Evolutionary conservation across 1,140 invertebrate genomes (phyloP).

Genomic region (Penaeus indicus): DNA sequence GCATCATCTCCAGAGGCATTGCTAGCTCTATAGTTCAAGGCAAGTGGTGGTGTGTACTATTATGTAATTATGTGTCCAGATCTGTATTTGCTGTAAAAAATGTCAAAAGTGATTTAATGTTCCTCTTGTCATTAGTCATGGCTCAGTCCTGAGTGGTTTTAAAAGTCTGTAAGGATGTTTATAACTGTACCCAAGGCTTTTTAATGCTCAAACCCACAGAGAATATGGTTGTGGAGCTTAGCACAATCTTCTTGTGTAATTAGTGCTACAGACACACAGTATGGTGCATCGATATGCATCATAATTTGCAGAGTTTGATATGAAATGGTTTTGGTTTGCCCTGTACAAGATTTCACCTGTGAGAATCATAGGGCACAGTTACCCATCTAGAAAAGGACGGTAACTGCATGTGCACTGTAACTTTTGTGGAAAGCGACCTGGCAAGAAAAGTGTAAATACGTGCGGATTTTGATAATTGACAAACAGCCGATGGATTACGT

Average conservation of each 20-base stretch:
- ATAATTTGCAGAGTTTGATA: too few species aligned
- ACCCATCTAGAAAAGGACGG: too few species aligned
- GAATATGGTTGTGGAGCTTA: constrained; percentile 26
- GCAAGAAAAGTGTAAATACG: too few species aligned
- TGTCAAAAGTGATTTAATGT: constrained; percentile 47
- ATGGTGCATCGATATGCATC: background rate
- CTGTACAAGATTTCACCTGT: too few species aligned
- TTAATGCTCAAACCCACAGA: constrained; percentile 17
- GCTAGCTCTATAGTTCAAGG: constrained; percentile 35
- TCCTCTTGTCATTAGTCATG: constrained; percentile 43
- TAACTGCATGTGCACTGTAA: too few species aligned
- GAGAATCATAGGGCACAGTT: too few species aligned
- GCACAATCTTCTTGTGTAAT: constrained; percentile 18
- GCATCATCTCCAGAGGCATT: constrained; percentile 27
- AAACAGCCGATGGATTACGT: too few species aligned
- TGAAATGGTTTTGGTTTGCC: too few species aligned
- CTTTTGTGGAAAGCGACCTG: too few species aligned
- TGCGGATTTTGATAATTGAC: too few species aligned
- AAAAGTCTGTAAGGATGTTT: constrained; percentile 21
- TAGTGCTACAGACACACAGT: constrained; percentile 29
- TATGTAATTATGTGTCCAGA: constrained; percentile 45
- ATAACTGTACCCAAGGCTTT: constrained; percentile 41
- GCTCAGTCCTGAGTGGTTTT: constrained; percentile 33
- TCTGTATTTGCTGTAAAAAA: constrained; percentile 47
- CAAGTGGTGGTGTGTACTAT: constrained; percentile 43